Conservation (phyloP, 1,140 invertebrate genomes). For the Pseudomyrmex gracilis region DNA sequence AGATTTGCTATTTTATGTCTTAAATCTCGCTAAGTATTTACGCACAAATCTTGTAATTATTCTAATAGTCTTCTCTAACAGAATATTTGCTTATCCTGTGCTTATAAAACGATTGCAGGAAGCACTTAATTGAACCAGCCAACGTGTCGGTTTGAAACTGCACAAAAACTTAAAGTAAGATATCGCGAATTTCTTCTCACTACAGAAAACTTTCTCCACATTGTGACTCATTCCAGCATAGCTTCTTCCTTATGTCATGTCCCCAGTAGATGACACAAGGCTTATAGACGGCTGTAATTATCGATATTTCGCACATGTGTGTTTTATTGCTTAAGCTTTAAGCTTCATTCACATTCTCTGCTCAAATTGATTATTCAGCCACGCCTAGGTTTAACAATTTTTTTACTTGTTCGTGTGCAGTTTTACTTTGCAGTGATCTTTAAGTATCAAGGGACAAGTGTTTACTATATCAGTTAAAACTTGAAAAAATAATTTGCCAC, state of each 20-base stretch:
- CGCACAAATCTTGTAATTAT: background rate
- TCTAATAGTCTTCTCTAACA: too few relatives aligned
- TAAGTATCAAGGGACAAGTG: too few relatives aligned
- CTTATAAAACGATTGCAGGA: background rate
- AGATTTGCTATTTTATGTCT: background rate
- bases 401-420: too few relatives aligned
- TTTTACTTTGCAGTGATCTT: too few relatives aligned
- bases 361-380: background rate
- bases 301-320: constrained; percentile 33
- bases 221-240: constrained; percentile 76
- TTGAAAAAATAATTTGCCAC: too few relatives aligned
- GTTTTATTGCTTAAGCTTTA: constrained; percentile 59
- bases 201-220: constrained; percentile 66
- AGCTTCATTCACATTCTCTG: background rate
- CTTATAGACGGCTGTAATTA: constrained; percentile 35
- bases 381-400: background rate
- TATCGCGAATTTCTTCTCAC: background rate
- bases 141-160: background rate
- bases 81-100: background rate
- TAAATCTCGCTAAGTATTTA: constrained; percentile 11
- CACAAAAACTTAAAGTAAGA: background rate
- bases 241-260: constrained; percentile 77
- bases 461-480: too few relatives aligned
- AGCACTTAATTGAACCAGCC: constrained; percentile 5
- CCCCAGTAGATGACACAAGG: constrained; percentile 7